Base-by-base conservation (phyloP, 2,797 vertebrate species). In the Pipistrellus pipistrellus region DNA sequence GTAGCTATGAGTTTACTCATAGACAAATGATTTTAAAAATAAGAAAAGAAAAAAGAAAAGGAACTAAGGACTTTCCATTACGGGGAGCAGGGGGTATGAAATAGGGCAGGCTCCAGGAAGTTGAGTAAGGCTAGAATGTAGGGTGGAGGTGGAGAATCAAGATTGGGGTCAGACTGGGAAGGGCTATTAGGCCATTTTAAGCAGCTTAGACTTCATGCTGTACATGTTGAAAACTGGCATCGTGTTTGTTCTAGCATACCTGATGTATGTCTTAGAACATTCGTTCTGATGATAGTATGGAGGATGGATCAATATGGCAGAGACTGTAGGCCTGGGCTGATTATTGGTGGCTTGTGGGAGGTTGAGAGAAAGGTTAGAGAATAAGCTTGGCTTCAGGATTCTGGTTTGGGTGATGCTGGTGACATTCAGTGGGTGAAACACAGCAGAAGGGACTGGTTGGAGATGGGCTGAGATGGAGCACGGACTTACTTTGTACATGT, bases 221-320 rank as follows among this genome's bases (percentile, higher is more conserved):
- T 41, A 35, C 2, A 2, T 57, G 35, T 30, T 87, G 59, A 83
- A 83, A 69, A 73, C 72, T 73, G 62, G 51, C 57, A 59, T 53
- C 1, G 2, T 84, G 11, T 44, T 76, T 96, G 30, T 73, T 57
- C 30, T 73, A 9, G 80, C 25, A 11, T 75, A 62, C 48, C n/a
- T 84, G 59, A 92, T 62, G 53, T 73, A 80, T 53, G 68, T 57
- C 48, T 68, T 75, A 12, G 81, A 77, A 94, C 84, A 87, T 53
- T 68, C 15, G 81, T 10, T 76, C 51, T 76, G 55, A 23, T 71
- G 46, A 68, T 55, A 80, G 20, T 72, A n/a, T 75, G 13, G n/a
- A 84, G 9, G 35, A 62, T 35, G 17, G 23, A 59, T 46, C 30
- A 44, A 76, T 8, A 23, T 30, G 51, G 23, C 27, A 41, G 69